Base-by-base conservation (phyloP, 1,140 invertebrate species). In the Palaemon carinicauda region DNA sequence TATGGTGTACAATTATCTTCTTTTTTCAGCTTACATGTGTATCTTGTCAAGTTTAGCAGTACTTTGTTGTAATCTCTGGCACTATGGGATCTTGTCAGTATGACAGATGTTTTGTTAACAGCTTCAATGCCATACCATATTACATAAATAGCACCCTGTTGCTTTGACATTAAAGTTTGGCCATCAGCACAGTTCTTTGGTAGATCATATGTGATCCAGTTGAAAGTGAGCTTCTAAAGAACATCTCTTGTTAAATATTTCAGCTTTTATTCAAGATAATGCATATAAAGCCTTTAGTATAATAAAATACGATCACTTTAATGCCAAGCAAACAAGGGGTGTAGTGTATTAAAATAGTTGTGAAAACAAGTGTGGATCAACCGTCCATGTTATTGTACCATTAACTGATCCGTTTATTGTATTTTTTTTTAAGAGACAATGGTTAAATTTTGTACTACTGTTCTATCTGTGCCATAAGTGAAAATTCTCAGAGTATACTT, bases 361-460 rank as follows among this genome's bases (percentile, higher is more conserved):
- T 15, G 65, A 27, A 74, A 29, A 53, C 17, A 86, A 79, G 65
- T 74, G 84, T 86, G 77, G 84, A 80, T 86, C 77, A 86, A 56
- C 84, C 84, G 84, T 86, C 84, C 84, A 86, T 86, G 84, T 86
- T 73, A 29, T n/a, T 86, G 84, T 86, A 86, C 60, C 73, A 69
- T 86, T 80, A 80, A 41, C 21, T 86, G 80, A 80, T 77, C 51
- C 60, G 56, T n/a, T 51, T 31, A 85, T 69, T 54, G 52, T 78
- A 77, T 74, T 71, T 85, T 75, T n/a, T 78, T 71, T 27, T 29
- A 51, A 71, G 75, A 79, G 33, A 41, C 75, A 85, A 56, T 54
- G 56, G 50, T 79, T 79, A 29, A 19, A 27, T 85, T 85, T 85
- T 77, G 82, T 79, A 79, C 74, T 85, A 75, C 14, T 19, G 73